Conservation (phyloP, 1,140 invertebrate species). For the Drosophila mauritiana region DNA sequence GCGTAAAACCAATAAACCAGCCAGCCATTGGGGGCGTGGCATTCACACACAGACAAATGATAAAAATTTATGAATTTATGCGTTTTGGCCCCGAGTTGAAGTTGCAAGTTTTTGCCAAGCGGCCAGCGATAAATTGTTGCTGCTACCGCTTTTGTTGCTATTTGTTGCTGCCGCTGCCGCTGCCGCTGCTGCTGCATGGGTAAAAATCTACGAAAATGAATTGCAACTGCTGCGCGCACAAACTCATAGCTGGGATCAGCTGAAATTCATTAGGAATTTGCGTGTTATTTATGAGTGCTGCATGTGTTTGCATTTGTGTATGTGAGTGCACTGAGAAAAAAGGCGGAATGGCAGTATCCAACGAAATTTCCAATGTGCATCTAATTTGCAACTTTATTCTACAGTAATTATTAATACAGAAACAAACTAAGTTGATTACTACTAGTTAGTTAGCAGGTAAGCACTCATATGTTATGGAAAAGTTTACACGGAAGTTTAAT, state of each 20-base stretch:
- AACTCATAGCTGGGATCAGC: slow-evolving; percentile 71
- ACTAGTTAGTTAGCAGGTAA: no score
- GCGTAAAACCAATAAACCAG: slow-evolving; percentile 80
- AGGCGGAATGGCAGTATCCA: background rate
- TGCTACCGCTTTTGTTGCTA: slow-evolving; percentile 24
- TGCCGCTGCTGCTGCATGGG: slow-evolving; percentile 40
- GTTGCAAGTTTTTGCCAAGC: slow-evolving; percentile 64
- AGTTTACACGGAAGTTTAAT: no score
- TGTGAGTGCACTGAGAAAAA: slow-evolving; percentile 13
- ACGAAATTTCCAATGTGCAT: no score
- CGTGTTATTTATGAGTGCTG: slow-evolving; percentile 78
- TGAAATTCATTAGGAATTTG: slow-evolving; percentile 83
- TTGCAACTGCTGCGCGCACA: slow-evolving; percentile 73
- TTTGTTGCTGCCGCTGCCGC: slow-evolving; percentile 10
- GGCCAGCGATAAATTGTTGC: slow-evolving; percentile 74
- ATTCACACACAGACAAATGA: slow-evolving; percentile 68
- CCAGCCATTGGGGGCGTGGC: slow-evolving; percentile 37
- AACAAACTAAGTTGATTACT: no score
- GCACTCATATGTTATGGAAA: no score
- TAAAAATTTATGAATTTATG: slow-evolving; percentile 84
- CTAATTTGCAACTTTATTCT: no score
- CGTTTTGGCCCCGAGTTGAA: slow-evolving; percentile 75
- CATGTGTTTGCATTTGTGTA: slow-evolving; percentile 21
- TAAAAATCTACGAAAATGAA: slow-evolving; percentile 79
- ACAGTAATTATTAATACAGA: no score